phyloP scores from a whole-genome alignment of 2,888 invertebrate genomes.

The Andrena chrysosceles region DNA sequence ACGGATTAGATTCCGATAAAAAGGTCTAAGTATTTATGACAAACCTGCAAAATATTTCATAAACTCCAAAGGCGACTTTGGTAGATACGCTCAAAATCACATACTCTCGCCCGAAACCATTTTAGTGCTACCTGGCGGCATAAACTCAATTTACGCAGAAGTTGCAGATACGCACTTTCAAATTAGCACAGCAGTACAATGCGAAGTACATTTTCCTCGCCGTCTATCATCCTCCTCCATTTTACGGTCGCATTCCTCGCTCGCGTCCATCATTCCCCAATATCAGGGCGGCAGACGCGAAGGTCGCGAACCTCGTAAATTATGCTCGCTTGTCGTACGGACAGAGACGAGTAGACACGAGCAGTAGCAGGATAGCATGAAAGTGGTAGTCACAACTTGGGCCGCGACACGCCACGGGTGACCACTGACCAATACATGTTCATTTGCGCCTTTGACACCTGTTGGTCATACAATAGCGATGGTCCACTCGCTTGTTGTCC shows the following conservation, averaged over 20 bases:
- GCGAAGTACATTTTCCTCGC: too few species aligned
- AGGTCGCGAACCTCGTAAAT: constrained; percentile 65
- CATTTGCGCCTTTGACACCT: constrained; percentile 3
- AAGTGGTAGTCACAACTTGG: constrained; percentile 11
- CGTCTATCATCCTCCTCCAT: constrained; percentile 12
- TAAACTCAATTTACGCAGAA: too few species aligned
- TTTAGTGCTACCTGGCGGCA: too few species aligned
- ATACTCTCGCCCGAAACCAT: too few species aligned
- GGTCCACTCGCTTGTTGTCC: too few species aligned
- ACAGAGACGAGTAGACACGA: constrained; percentile 69
- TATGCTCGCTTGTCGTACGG: constrained; percentile 61
- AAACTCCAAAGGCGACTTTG: too few species aligned
- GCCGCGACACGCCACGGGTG: constrained; percentile 35
- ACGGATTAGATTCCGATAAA: too few species aligned
- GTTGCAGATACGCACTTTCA: too few species aligned
- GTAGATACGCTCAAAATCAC: too few species aligned
- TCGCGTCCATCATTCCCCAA: constrained; percentile 26
- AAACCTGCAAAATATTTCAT: too few species aligned
- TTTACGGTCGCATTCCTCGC: constrained; percentile 45
- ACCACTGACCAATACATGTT: neutral
- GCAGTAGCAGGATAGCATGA: constrained; percentile 61
- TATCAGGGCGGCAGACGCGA: constrained; percentile 20
- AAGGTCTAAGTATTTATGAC: too few species aligned
- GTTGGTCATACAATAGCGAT: neutral
- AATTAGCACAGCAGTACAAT: too few species aligned